These are phyloP conservation scores for Pristiophorus japonicus DNA, from an alignment of 2,113 vertebrate species.

Conservation along the genomic window DNA sequence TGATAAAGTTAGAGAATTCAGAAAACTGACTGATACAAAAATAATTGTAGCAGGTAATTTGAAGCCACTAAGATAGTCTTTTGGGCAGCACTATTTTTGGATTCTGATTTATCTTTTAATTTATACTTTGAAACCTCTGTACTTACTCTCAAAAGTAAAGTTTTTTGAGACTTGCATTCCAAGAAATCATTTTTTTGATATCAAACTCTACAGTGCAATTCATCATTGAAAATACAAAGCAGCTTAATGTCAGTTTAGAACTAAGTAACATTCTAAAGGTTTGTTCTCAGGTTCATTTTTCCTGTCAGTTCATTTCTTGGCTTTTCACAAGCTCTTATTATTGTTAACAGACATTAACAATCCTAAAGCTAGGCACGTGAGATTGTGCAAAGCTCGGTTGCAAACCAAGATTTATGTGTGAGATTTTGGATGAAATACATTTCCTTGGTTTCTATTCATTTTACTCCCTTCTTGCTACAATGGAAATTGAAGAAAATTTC, in stretches of 20 bases:
- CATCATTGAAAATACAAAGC: neutral
- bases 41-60: neutral
- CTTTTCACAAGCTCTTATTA: conserved; percentile 23
- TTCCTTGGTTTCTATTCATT: neutral
- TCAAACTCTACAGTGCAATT: neutral
- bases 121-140: neutral
- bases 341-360: neutral
- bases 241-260: neutral
- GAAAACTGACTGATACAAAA: neutral
- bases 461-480: neutral
- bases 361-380: neutral
- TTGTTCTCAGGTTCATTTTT: neutral
- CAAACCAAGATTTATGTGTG: neutral
- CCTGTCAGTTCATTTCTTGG: neutral
- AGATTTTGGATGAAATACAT: conserved; percentile 13
- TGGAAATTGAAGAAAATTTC: too few species aligned
- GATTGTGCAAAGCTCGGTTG: neutral
- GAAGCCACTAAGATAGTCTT: neutral
- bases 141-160: neutral
- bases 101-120: neutral
- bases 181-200: neutral
- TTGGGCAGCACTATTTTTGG: neutral
- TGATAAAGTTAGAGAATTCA: neutral
- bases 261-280: neutral
- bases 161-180: neutral